These are phyloP conservation scores for Camponotus fellah DNA, from an alignment of 2,888 invertebrate species.

Conservation along the genomic window DNA sequence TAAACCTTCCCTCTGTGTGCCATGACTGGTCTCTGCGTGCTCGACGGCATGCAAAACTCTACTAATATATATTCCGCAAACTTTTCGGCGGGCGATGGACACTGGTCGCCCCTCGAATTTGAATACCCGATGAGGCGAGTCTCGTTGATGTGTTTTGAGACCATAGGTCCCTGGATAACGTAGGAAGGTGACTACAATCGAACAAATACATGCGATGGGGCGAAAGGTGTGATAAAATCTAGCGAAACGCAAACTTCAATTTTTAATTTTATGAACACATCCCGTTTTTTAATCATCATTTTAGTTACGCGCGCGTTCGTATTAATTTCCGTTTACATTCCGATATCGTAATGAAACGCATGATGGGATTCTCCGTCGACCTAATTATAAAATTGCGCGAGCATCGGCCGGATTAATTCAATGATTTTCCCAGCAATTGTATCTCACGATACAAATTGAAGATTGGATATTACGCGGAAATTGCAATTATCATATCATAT, in stretches of 20 bases:
- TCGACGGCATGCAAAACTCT: constrained; percentile 17
- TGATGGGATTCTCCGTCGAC: constrained; percentile 23
- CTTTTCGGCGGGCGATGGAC: constrained; percentile 31
- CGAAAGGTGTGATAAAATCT: constrained; percentile 34
- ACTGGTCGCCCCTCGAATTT: constrained; percentile 9
- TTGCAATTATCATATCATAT: not conserved
- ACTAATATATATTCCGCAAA: constrained; percentile 34
- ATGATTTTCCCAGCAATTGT: constrained; percentile 19
- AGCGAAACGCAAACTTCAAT: not conserved
- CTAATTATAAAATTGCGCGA: constrained; percentile 42
- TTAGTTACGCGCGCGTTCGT: constrained; percentile 16
- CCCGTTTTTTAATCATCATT: not conserved
- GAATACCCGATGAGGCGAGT: constrained; percentile 25
- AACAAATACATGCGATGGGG: constrained; percentile 3
- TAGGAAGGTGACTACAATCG: constrained; percentile 29
- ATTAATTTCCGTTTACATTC: constrained; percentile 36
- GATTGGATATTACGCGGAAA: constrained; percentile 6
- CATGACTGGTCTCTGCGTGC: not conserved
- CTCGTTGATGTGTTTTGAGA: constrained; percentile 52
- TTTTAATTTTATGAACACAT: not conserved
- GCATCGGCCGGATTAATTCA: constrained; percentile 30
- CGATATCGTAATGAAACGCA: constrained; percentile 30
- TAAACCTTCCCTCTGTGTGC: not conserved
- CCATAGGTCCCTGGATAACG: constrained; percentile 11
- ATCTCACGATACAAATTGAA: constrained; percentile 8